phyloP scores from a whole-genome alignment of 1,140 invertebrate species.

The Pygmarrhopalites habei region DNA sequence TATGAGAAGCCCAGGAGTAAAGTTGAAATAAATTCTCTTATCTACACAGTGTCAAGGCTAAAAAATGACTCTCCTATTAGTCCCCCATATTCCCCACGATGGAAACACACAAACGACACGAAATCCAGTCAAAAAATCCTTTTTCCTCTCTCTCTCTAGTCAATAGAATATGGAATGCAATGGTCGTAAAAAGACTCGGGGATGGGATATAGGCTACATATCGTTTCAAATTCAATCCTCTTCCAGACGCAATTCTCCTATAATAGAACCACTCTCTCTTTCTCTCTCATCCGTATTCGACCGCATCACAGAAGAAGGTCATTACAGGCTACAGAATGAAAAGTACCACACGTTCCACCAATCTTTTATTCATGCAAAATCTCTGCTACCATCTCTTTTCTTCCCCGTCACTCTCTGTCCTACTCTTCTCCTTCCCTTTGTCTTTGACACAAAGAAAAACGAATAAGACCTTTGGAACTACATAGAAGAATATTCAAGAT shows the following conservation, averaged over 20 bases:
- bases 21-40: conserved; percentile 20
- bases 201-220: not conserved
- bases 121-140: not conserved
- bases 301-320: conserved; percentile 10
- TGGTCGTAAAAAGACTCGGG: not conserved
- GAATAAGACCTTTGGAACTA: too few relatives aligned
- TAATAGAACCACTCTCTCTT: not conserved
- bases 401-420: conserved; percentile 9
- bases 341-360: conserved; percentile 19
- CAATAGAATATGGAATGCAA: not conserved
- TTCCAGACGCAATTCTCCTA: conserved; percentile 3
- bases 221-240: conserved; percentile 8
- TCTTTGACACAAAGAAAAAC: not conserved
- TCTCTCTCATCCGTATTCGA: not conserved
- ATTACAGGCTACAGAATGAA: conserved; percentile 22
- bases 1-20: conserved; percentile 17
- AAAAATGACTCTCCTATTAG: conserved; percentile 27
- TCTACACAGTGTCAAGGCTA: conserved; percentile 16
- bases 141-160: not conserved
- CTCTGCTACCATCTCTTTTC: conserved; percentile 7
- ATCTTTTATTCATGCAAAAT: conserved; percentile 28
- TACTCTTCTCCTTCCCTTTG: conserved; percentile 9
- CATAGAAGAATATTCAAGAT: too few relatives aligned
- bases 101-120: too few relatives aligned
- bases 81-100: too few relatives aligned